Evolutionary conservation across 2,888 invertebrate genomes (phyloP).

Genomic region (Argyresthia albistria): DNA sequence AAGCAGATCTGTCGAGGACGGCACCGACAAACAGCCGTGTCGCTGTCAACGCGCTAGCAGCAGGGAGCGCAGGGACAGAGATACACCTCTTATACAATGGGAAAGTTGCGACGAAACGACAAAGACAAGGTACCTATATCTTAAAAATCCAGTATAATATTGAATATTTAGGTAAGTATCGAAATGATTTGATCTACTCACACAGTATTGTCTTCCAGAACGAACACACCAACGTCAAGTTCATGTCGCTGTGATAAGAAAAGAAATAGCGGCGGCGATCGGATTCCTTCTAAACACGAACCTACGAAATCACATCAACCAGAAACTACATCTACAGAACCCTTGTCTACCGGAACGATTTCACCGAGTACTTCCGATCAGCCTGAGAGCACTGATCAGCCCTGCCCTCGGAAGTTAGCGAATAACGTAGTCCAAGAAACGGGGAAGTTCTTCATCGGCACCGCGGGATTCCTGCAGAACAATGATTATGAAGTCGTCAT

Average conservation of each 20-base stretch:
- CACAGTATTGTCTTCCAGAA: not conserved
- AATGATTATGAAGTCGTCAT: slow-evolving; percentile 59
- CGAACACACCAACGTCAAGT: not conserved
- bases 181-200: not conserved
- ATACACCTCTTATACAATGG: not conserved
- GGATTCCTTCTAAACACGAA: no score
- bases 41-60: no score
- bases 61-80: no score
- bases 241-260: not conserved
- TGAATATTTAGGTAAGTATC: not conserved
- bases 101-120: not conserved
- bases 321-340: no score
- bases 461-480: slow-evolving; percentile 43
- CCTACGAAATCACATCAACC: no score
- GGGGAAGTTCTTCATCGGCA: slow-evolving; percentile 53
- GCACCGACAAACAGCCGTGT: no score
- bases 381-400: not conserved
- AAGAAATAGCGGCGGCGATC: not conserved
- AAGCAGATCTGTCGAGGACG: no score
- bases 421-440: slow-evolving; percentile 37
- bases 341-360: not conserved
- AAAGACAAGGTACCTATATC: not conserved
- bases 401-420: slow-evolving; percentile 24
- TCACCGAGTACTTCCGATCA: not conserved
- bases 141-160: not conserved